Base-by-base conservation (phyloP, 2,888 invertebrate species). In the Caprella mutica region DNA sequence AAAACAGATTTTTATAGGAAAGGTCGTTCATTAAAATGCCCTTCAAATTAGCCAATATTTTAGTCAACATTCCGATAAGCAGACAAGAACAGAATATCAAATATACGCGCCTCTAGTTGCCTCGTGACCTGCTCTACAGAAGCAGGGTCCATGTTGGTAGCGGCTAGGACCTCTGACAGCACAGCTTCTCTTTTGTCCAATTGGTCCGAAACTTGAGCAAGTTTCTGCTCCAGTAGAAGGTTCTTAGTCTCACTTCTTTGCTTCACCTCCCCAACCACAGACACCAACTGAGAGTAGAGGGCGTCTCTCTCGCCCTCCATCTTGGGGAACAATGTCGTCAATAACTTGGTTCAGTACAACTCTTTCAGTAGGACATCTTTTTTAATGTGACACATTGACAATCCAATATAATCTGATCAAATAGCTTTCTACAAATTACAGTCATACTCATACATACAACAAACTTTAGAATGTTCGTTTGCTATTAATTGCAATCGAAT, bases 261-360 rank as follows among this genome's bases (percentile, higher is more conserved):
- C 71, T 92, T 91, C 3, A 91, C 80, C 69, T 92, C 91, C 40
- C 88, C 75, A 48, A 93, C 82, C 0, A 89, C 86, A 61, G 83
- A 80, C 9, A 87, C 81, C 72, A 93, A 91, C 70, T 83, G 80
- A 3, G 78, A 72, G 69, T 87, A 86, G 23, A 92, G 72, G 53
- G 86, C 84, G 68, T 90, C 84, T 12, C 88, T 77, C 70, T 93
- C 91, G 1, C 75, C 74, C 65, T 83, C 75, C 1, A 86, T 68
- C 74, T 77, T n/a, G n/a, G n/a, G n/a, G n/a, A n/a, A n/a, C n/a
- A n/a, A n/a, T n/a, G n/a, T n/a, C n/a, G n/a, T n/a, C n/a, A n/a
- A n/a, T n/a, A n/a, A n/a, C n/a, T n/a, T n/a, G n/a, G n/a, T n/a
- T n/a, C n/a, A n/a, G n/a, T n/a, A n/a, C n/a, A n/a, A n/a, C n/a